These are phyloP conservation scores for Halocynthia roretzi DNA, from an alignment of 23 tunicate genomes.

Conservation along the genomic window DNA sequence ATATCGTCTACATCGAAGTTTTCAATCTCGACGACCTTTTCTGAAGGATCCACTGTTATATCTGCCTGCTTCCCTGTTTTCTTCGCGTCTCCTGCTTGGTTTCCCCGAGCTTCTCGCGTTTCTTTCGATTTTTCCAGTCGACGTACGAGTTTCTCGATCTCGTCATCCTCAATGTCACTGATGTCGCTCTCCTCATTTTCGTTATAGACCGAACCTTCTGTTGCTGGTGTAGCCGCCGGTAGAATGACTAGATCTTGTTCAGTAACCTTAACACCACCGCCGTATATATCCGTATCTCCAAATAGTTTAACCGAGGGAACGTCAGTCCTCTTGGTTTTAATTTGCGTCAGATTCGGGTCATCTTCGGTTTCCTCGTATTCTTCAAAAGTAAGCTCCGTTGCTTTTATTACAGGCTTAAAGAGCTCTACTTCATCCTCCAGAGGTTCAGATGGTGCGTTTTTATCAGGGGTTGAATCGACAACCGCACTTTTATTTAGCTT, in stretches of 20 bases:
- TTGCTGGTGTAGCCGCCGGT: not conserved
- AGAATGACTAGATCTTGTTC: not conserved
- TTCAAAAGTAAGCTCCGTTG: not conserved
- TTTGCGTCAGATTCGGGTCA: not conserved
- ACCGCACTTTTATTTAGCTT: not conserved
- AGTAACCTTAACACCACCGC: not conserved
- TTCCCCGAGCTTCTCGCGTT: not conserved
- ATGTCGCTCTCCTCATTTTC: not conserved
- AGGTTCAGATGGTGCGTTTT: not conserved
- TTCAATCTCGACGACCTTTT: not conserved
- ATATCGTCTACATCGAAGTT: constrained; percentile 8
- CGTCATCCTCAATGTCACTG: constrained; percentile 12
- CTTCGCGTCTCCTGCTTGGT: too few relatives aligned
- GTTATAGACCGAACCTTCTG: not conserved
- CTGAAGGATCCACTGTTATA: not conserved
- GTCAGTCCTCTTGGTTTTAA: not conserved
- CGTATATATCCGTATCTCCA: constrained; percentile 1
- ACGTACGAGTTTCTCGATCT: constrained; percentile 4
- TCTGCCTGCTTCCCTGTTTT: too few relatives aligned
- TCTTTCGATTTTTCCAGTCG: not conserved
- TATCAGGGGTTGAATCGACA: not conserved
- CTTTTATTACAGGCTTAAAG: not conserved
- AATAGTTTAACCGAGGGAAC: not conserved
- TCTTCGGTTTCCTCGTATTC: constrained; percentile 8
- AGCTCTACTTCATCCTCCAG: not conserved